phyloP scores from a whole-genome alignment of 2,888 invertebrate species.

The Pogonocherus hispidulus region DNA sequence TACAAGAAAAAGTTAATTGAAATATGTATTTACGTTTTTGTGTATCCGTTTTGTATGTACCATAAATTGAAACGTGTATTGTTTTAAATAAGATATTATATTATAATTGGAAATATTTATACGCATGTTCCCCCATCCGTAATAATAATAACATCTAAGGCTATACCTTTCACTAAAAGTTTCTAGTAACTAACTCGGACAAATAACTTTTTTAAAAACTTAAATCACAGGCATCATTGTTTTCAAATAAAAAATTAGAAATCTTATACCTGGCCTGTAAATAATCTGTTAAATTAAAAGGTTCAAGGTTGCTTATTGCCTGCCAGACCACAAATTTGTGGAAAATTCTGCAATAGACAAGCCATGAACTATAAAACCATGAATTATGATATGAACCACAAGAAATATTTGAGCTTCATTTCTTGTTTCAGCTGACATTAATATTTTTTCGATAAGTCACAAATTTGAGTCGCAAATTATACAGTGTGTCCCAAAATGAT shows the following conservation, averaged over 20 bases:
- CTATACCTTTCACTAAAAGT: slow-evolving; percentile 23
- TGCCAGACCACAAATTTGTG: slow-evolving; percentile 3
- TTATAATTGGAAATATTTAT: slow-evolving; percentile 8
- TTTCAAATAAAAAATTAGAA: slow-evolving; percentile 7
- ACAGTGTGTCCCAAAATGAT: too few species aligned
- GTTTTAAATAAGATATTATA: slow-evolving; percentile 4
- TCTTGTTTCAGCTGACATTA: too few species aligned
- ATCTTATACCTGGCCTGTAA: background rate
- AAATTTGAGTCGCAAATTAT: too few species aligned
- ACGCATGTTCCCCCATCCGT: background rate
- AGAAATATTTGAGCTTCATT: too few species aligned
- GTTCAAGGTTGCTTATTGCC: background rate
- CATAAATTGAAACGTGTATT: slow-evolving; percentile 8
- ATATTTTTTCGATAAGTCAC: too few species aligned
- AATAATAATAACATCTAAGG: too few species aligned
- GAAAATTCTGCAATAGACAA: background rate
- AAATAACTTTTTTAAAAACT: too few species aligned
- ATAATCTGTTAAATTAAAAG: background rate
- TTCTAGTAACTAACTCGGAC: too few species aligned
- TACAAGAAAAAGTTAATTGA: too few species aligned
- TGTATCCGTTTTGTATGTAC: too few species aligned
- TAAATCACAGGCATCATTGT: background rate
- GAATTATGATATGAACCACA: too few species aligned
- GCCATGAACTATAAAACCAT: background rate
- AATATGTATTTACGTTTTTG: too few species aligned